Evolutionary conservation across 2,113 vertebrate genomes (phyloP).

Genomic region (Xenopus tropicalis): UCB_Xtro_10.0 CM004447.2:47946501-47947000

Average conservation of each 20-base stretch:
- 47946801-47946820: conserved; percentile 22
- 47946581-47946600: conserved; percentile 16
- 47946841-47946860: conserved; percentile 19
- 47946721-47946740: conserved; percentile 47
- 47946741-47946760: conserved; percentile 45
- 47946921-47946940: neutral
- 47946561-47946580: conserved; percentile 15
- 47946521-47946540: conserved; percentile 20
- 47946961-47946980: too few species aligned
- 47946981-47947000: too few species aligned
- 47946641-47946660: conserved; percentile 41
- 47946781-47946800: conserved; percentile 28
- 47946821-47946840: conserved; percentile 23
- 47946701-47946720: conserved; percentile 45
- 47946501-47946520: too few species aligned
- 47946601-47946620: conserved; percentile 38
- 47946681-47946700: conserved; percentile 27
- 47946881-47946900: neutral
- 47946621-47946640: conserved; percentile 25
- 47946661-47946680: conserved; percentile 36
- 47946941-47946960: neutral
- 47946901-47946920: neutral
- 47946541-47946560: neutral
- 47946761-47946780: conserved; percentile 38
- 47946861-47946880: conserved; percentile 18